phyloP scores from a whole-genome alignment of 2,797 vertebrate species.

The Aulostomus chinensis region DNA sequence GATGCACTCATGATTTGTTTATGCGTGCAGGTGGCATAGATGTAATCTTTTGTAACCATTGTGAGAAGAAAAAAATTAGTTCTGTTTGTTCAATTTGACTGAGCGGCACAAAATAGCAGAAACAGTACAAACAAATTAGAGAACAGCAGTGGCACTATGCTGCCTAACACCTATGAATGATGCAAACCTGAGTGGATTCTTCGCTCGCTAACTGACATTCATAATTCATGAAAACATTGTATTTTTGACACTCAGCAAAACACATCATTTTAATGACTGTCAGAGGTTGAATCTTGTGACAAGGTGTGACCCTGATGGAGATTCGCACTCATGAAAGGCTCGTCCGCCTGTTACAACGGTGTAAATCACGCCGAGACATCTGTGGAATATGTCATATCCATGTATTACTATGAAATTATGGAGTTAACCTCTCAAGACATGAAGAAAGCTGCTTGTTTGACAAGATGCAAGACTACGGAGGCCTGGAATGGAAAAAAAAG shows the following conservation, averaged over 20 bases:
- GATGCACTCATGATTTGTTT: neutral
- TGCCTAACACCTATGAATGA: conserved; percentile 10
- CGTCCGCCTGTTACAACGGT: conserved; percentile 1
- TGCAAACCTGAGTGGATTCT: conserved; percentile 22
- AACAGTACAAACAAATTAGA: too few species aligned
- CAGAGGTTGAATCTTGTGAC: conserved; percentile 37
- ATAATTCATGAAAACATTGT: conserved; percentile 55
- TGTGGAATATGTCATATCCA: too few species aligned
- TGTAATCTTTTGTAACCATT: conserved; percentile 11
- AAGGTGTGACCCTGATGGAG: conserved; percentile 10
- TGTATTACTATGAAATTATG: too few species aligned
- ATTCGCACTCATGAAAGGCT: neutral
- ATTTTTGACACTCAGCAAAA: conserved; percentile 44
- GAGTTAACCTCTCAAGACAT: too few species aligned
- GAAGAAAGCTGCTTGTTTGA: too few species aligned
- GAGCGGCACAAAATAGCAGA: too few species aligned
- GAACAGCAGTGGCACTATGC: neutral
- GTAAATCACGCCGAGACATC: too few species aligned
- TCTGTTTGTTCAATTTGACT: too few species aligned
- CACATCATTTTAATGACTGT: conserved; percentile 32
- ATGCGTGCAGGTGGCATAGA: conserved; percentile 1
- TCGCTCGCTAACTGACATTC: conserved; percentile 40
- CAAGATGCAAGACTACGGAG: too few species aligned
- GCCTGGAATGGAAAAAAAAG: too few species aligned
- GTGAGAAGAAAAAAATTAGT: too few species aligned